Evolutionary conservation across 2,113 vertebrate genomes (phyloP).

Genomic region (Halichoeres trimaculatus): DNA sequence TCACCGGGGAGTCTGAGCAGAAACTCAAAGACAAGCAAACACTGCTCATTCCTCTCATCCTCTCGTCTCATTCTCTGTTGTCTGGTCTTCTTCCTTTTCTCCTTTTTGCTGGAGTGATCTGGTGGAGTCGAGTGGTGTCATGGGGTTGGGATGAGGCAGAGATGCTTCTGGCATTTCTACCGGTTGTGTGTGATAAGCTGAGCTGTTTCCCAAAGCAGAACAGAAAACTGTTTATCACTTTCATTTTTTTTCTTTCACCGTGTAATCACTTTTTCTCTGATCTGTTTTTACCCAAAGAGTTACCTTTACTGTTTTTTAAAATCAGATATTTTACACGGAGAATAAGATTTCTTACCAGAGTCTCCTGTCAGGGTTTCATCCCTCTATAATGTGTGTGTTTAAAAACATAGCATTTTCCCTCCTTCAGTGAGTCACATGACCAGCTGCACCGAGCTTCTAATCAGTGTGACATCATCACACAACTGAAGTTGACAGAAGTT

Average conservation of each 20-base stretch:
- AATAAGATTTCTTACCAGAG: too few relatives aligned
- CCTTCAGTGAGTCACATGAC: too few relatives aligned
- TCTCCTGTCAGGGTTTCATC: too few relatives aligned
- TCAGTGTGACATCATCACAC: too few relatives aligned
- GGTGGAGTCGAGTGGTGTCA: conserved; percentile 40
- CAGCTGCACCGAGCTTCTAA: too few relatives aligned
- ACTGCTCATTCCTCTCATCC: conserved; percentile 27
- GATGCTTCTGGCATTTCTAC: conserved; percentile 50
- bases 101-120: conserved; percentile 36
- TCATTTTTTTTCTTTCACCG: not conserved
- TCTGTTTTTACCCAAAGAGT: not conserved
- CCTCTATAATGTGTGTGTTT: too few relatives aligned
- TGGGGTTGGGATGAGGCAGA: conserved; percentile 31
- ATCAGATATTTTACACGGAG: not conserved
- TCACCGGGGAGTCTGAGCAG: conserved; percentile 46
- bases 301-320: not conserved
- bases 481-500: too few relatives aligned
- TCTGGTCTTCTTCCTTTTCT: conserved; percentile 24
- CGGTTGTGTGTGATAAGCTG: conserved; percentile 34
- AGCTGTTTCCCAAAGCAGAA: conserved; percentile 7
- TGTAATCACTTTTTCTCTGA: too few relatives aligned
- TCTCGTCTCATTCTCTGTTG: conserved; percentile 36
- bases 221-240: not conserved
- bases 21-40: conserved; percentile 48
- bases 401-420: too few relatives aligned